Base-by-base conservation (phyloP, 2,888 invertebrate species). In the Amblyteles armatorius region DNA sequence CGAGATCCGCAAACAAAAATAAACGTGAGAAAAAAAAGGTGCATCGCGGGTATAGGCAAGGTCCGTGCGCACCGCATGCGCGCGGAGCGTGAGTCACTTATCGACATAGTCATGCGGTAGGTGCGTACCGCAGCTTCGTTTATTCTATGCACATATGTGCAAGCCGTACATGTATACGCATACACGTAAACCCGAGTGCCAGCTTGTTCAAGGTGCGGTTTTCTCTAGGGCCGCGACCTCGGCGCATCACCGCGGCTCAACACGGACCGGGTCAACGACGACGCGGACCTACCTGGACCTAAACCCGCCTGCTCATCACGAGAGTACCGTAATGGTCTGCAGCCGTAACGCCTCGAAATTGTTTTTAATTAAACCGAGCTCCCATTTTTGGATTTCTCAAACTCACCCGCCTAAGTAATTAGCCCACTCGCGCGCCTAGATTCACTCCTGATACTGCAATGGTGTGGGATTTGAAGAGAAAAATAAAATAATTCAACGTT, bases 191-290 rank as follows among this genome's bases (percentile, higher is more conserved):
- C 73, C 50, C 44, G 74, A 85, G 55, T 68, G 60, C 50, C 68
- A 48, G 79, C 77, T 72, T 65, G 73, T 65, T 69, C 40, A 71
- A 83, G 83, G 83, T 82, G 85, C 83, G 87, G 85, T 85, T 85
- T 50, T 68, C 36, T 68, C 60, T 55, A 52, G 69, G 79, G 79
- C 78, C 82, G 79, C 60, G 82, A 87, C 85, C 85, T 85, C 85
- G 82, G 74, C 68, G 73, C 36, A 77, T 71, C 74, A 65, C 16
- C 40, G 63, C 60, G 22, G 65, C 22, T 55, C 13, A 22, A 22
- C 52, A 57, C 60, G 19, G 44, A 57, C 73, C 74, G 50, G 73
- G 79, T 79, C 83, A 79, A 69, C 79, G 60, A 44, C 33, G 22
- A 11, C 48, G 55, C 55, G 57, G 77, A 33, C 73, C 22, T 73